Conservation (phyloP, 2,888 invertebrate genomes). For the Lithophane ornitopus region DNA sequence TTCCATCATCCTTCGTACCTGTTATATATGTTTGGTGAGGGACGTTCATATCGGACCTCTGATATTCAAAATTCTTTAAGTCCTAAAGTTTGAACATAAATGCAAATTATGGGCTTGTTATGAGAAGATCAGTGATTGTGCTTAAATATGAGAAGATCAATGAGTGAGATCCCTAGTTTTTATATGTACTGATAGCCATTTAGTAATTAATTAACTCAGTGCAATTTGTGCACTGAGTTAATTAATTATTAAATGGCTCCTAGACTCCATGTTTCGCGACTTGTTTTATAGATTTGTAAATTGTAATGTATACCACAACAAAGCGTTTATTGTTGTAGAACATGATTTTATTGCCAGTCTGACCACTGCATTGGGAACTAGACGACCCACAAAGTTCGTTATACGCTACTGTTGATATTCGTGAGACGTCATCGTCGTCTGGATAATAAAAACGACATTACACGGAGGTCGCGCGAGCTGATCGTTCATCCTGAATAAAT, state of each 20-base stretch:
- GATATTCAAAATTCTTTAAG: background rate
- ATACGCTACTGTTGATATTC: conserved; percentile 56
- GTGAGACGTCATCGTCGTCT: conserved; percentile 63
- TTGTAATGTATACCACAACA: conserved; percentile 32
- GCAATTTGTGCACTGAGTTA: too few species aligned
- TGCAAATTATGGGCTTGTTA: background rate
- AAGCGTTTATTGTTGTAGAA: conserved; percentile 52
- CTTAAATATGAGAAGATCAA: too few species aligned
- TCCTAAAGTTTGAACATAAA: background rate
- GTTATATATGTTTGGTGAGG: background rate
- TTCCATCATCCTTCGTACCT: background rate
- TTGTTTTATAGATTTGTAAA: conserved; percentile 5
- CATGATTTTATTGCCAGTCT: conserved; percentile 54
- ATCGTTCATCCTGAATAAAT: conserved; percentile 75
- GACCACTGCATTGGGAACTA: conserved; percentile 46
- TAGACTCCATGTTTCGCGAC: conserved; percentile 11
- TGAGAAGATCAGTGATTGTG: too few species aligned
- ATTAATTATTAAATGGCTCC: too few species aligned
- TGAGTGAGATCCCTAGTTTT: too few species aligned
- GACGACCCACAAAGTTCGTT: conserved; percentile 59
- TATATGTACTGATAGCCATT: too few species aligned
- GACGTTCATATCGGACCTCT: conserved; percentile 2
- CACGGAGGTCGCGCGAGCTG: conserved; percentile 74
- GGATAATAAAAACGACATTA: conserved; percentile 74
- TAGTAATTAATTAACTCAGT: background rate